phyloP scores from a whole-genome alignment of 2,113 vertebrate species.

The Emydura subglobosa region DNA sequence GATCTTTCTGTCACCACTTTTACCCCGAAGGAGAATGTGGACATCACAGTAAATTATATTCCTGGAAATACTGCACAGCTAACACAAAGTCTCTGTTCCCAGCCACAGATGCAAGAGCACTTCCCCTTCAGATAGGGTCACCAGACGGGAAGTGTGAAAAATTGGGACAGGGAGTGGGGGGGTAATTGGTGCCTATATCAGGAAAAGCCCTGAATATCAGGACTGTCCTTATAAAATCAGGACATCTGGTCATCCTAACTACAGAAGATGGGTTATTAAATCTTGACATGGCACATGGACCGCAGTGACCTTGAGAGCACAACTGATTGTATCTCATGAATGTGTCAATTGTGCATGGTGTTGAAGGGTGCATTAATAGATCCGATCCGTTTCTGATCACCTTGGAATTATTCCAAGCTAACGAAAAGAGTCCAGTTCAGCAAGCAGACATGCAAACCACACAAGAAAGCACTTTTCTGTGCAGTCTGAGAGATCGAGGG shows the following conservation, averaged over 20 bases:
- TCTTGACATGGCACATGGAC: not conserved
- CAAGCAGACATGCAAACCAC: not conserved
- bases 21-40: rapidly evolving
- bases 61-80: rapidly evolving
- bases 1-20: not conserved
- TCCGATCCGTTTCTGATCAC: not conserved
- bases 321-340: rapidly evolving
- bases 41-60: rapidly evolving
- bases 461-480: not conserved
- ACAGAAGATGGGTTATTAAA: rapidly evolving
- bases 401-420: not conserved
- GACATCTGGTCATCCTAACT: not conserved
- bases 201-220: too few species aligned
- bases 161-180: too few species aligned
- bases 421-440: not conserved
- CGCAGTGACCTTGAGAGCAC: not conserved
- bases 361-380: rapidly evolving
- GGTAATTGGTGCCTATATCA: too few species aligned
- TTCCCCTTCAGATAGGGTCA: not conserved
- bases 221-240: too few species aligned
- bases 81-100: not conserved
- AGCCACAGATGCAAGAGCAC: rapidly evolving
- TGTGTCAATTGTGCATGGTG: not conserved
- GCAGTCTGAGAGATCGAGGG: rapidly evolving
- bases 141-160: too few species aligned